A percentile compares a stretch with the other conserved stretches of the same genome.
Conservation (phyloP, 2,797 vertebrate genomes). For the Phaenicophaeus curvirostris region DNA sequence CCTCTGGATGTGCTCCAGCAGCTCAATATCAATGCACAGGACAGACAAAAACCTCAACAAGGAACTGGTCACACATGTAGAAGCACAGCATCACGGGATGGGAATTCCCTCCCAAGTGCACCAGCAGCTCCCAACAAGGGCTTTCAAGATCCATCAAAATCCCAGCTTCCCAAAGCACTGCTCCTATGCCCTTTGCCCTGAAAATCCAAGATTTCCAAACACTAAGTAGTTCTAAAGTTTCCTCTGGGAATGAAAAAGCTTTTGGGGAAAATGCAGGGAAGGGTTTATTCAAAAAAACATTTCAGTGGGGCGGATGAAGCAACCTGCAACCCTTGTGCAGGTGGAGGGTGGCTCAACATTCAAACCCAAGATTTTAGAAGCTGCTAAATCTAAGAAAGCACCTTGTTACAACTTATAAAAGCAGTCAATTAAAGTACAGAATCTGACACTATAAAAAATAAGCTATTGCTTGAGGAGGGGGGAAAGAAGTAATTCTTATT, state of each 20-base stretch:
- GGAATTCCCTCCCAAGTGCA: background rate
- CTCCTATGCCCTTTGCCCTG: background rate
- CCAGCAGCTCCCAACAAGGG: background rate
- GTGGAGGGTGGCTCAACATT: background rate
- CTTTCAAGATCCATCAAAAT: background rate
- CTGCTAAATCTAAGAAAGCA: background rate
- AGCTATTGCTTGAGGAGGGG: background rate
- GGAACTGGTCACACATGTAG: too few species aligned
- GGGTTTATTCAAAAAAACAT: background rate
- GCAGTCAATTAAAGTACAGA: background rate
- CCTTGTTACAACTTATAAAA: background rate
- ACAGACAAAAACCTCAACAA: too few species aligned
- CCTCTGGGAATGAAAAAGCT: background rate
- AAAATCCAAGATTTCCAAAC: background rate
- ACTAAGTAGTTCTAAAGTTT: background rate
- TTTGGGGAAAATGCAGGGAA: background rate
- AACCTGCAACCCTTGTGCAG: background rate
- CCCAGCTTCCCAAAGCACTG: background rate
- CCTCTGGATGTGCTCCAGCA: too few species aligned
- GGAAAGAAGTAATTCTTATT: background rate
- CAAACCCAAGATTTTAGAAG: background rate
- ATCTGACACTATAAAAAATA: background rate
- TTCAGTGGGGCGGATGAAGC: background rate
- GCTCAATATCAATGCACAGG: too few species aligned
- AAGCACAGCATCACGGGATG: too few species aligned